Conservation (phyloP, 2,888 invertebrate genomes). For the Dasysyrphus tricinctus region DNA sequence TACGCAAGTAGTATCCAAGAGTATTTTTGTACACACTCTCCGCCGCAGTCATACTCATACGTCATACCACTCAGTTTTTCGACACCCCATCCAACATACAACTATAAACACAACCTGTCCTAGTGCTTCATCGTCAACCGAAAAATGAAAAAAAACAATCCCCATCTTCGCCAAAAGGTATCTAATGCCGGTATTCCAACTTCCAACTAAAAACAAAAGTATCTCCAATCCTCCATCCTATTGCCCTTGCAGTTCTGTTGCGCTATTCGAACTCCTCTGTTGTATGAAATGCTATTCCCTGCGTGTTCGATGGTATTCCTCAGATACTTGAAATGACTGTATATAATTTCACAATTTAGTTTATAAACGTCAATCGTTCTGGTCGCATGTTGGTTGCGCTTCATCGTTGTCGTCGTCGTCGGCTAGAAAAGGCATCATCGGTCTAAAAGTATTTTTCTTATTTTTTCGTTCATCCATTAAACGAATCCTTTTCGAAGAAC, state of each 20-base stretch:
- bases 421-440: conserved; percentile 45
- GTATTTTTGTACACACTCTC: conserved; percentile 25
- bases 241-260: conserved; percentile 57
- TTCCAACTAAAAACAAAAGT: conserved; percentile 40
- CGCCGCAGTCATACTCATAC: conserved; percentile 11
- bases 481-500: conserved; percentile 33
- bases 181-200: conserved; percentile 62
- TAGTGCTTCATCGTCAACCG: conserved; percentile 1
- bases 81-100: conserved; percentile 49
- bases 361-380: conserved; percentile 72
- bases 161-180: conserved; percentile 30
- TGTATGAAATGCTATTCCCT: conserved; percentile 55
- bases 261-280: conserved; percentile 57
- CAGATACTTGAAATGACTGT: conserved; percentile 59
- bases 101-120: conserved; percentile 74
- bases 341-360: conserved; percentile 72
- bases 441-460: not conserved
- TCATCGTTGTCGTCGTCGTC: conserved; percentile 67
- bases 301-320: conserved; percentile 43
- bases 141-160: conserved; percentile 32
- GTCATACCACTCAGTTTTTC: conserved; percentile 22
- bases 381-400: conserved; percentile 71
- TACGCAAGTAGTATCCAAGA: conserved; percentile 16
- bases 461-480: conserved; percentile 1
- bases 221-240: conserved; percentile 38